Percentiles rank a stretch among this genome's conserved stretches.
Conservation (phyloP, 2,113 vertebrate species). For the Oryzias woworae region DNA sequence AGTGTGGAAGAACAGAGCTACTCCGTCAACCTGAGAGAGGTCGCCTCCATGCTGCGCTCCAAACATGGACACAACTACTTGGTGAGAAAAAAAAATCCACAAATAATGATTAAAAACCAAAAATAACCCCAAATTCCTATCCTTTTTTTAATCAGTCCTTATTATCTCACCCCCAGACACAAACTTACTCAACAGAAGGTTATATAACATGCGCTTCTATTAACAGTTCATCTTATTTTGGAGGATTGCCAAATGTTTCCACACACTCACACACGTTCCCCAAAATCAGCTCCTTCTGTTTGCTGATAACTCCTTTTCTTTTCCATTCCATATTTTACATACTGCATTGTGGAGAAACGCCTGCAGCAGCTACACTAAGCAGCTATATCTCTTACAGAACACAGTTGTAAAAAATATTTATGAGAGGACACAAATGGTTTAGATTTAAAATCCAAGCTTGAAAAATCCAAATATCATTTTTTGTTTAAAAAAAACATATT, state of each 20-base stretch:
- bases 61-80: constrained; percentile 94
- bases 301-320: not conserved
- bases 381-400: too few species aligned
- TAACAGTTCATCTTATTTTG: not conserved
- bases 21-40: constrained; percentile 88
- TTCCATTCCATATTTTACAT: not conserved
- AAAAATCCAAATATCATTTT: too few species aligned
- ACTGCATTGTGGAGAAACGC: too few species aligned
- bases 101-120: not conserved
- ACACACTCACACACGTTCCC: not conserved
- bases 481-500: too few species aligned
- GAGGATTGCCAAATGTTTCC: not conserved
- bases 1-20: constrained; percentile 87
- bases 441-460: too few species aligned
- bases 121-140: too few species aligned
- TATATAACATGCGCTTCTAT: not conserved
- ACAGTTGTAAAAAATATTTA: too few species aligned
- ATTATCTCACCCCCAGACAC: not conserved
- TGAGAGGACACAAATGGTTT: too few species aligned
- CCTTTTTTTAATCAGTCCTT: too few species aligned
- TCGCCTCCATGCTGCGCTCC: constrained; percentile 95
- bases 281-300: not conserved
- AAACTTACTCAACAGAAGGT: not conserved
- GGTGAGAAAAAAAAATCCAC: constrained; percentile 68
- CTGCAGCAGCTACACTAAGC: too few species aligned